Percentiles rank a stretch among this genome's conserved stretches.
Conservation (phyloP, 2,888 invertebrate species). For the Corythucha ciliata region DNA sequence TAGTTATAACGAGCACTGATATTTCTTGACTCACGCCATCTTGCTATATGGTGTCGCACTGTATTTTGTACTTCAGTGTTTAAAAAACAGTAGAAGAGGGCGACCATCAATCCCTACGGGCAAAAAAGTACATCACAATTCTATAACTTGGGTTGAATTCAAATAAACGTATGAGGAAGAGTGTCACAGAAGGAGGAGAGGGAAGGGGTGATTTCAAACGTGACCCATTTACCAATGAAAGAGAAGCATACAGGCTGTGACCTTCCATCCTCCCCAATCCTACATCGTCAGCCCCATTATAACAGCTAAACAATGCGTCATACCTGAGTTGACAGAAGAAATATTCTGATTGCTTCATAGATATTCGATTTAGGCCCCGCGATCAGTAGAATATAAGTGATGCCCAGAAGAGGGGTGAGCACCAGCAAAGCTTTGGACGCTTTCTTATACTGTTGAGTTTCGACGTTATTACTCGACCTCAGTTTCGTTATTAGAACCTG, state of each 20-base stretch:
- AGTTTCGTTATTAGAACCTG: conserved; percentile 88
- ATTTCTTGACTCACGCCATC: conserved; percentile 62
- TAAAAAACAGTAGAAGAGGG: conserved; percentile 84
- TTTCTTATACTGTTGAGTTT: conserved; percentile 83
- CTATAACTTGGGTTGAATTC: too few species aligned
- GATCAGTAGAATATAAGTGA: conserved; percentile 79
- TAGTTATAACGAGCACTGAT: conserved; percentile 54
- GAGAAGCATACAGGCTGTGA: too few species aligned
- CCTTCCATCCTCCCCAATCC: too few species aligned
- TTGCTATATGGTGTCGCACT: conserved; percentile 66
- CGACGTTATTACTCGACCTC: conserved; percentile 78
- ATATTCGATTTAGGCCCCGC: conserved; percentile 63
- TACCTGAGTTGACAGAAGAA: conserved; percentile 86
- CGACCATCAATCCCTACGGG: conserved; percentile 80
- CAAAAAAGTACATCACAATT: too few species aligned
- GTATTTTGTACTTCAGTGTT: conserved; percentile 85
- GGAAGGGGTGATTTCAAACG: too few species aligned
- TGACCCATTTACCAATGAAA: too few species aligned
- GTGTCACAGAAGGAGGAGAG: too few species aligned
- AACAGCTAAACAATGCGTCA: too few species aligned
- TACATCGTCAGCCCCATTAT: too few species aligned
- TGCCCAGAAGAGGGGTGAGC: conserved; percentile 83
- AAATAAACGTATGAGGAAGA: too few species aligned
- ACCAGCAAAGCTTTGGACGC: conserved; percentile 85
- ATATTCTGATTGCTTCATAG: conserved; percentile 68